Evolutionary conservation across 1,140 invertebrate genomes (phyloP).

Genomic region (Megalopta genalis): DNA sequence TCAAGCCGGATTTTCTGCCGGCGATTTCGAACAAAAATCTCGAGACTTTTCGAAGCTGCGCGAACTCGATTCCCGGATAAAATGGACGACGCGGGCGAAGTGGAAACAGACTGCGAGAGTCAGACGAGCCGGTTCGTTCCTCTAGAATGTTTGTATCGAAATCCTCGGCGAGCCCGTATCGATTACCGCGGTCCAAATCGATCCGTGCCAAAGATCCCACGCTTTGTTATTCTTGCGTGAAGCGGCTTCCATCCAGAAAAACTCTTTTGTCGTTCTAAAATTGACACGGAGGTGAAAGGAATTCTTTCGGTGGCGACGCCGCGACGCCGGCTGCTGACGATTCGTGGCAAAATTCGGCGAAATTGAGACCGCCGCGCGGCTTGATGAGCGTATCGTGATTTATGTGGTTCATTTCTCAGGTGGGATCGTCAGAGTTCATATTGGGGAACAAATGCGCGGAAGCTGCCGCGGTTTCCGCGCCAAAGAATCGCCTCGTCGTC

Average conservation of each 20-base stretch:
- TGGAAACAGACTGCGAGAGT: not conserved
- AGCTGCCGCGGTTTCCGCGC: slow-evolving; percentile 42
- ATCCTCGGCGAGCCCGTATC: no score
- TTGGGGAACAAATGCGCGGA: slow-evolving; percentile 48
- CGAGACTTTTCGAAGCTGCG: no score
- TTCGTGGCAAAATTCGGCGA: slow-evolving; percentile 61
- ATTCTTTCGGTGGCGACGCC: slow-evolving; percentile 49
- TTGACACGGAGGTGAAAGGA: slow-evolving; percentile 49
- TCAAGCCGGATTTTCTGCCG: not conserved
- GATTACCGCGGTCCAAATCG: not conserved
- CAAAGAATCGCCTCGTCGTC: slow-evolving; percentile 31
- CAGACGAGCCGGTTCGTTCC: not conserved
- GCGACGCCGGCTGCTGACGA: slow-evolving; percentile 19
- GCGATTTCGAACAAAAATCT: slow-evolving; percentile 2
- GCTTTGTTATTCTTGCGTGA: slow-evolving; percentile 13
- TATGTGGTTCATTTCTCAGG: slow-evolving; percentile 60
- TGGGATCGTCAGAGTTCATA: slow-evolving; percentile 49
- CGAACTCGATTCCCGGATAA: no score
- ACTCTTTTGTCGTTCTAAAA: slow-evolving; percentile 52
- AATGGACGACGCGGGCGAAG: not conserved
- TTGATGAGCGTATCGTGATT: slow-evolving; percentile 61
- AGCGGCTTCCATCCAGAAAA: not conserved
- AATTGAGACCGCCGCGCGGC: slow-evolving; percentile 54
- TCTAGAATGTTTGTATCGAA: no score
- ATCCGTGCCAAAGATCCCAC: not conserved